These are phyloP conservation scores for Plotosus lineatus DNA, from an alignment of 2,113 vertebrate genomes.

Conservation along the genomic window DNA sequence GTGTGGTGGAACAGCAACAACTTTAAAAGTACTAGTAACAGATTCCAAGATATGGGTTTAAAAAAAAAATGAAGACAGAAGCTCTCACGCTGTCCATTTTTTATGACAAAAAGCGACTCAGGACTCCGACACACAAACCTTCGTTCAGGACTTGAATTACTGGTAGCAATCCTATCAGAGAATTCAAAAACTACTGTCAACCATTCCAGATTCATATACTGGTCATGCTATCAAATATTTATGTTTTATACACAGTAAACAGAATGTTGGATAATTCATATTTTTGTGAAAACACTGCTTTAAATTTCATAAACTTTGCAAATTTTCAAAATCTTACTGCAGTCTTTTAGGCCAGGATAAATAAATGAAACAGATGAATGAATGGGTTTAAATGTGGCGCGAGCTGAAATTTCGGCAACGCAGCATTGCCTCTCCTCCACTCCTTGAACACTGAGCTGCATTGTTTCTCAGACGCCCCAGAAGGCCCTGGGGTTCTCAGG, in stretches of 20 bases:
- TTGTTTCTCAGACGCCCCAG: slow-evolving; percentile 37
- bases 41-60: not conserved
- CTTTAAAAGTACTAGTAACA: no score
- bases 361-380: not conserved
- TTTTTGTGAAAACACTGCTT: no score
- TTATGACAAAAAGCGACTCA: not conserved
- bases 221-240: no score
- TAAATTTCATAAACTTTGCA: no score
- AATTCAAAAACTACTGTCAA: not conserved
- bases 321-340: not conserved
- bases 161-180: not conserved
- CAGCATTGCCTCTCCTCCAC: not conserved
- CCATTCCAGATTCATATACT: not conserved
- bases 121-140: not conserved
- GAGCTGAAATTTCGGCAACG: not conserved
- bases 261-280: no score
- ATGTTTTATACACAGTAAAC: no score
- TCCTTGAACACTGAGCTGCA: slow-evolving; percentile 20
- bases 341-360: not conserved
- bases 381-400: not conserved
- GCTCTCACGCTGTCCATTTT: not conserved
- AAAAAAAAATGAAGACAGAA: not conserved
- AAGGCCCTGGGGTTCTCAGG: slow-evolving; percentile 27
- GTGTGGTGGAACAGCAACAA: not conserved
- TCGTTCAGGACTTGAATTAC: not conserved